A percentile compares a stretch with the other conserved stretches of the same genome.
Evolutionary conservation across 2,888 invertebrate species (phyloP).

Genomic region (Hyalella azteca): DNA sequence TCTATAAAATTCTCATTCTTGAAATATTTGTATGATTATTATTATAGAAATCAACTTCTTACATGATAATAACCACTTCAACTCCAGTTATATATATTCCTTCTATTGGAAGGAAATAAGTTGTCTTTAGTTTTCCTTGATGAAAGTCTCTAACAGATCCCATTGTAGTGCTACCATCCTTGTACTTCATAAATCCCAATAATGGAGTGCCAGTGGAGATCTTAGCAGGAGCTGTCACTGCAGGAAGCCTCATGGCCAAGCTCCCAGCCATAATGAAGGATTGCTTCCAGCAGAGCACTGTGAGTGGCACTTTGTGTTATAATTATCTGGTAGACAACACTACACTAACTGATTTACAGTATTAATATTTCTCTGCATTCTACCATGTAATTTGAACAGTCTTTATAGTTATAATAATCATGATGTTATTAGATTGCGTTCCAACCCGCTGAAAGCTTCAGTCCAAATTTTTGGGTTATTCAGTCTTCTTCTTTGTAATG

Average conservation of each 20-base stretch:
- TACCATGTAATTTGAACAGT: no score
- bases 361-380: no score
- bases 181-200: conserved; percentile 81
- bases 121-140: background rate
- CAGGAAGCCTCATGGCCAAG: conserved; percentile 68
- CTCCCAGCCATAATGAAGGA: conserved; percentile 31
- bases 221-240: conserved; percentile 70
- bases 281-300: background rate
- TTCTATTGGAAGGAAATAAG: background rate
- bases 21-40: no score
- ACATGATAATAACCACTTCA: background rate
- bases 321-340: background rate
- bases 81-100: background rate
- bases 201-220: conserved; percentile 82
- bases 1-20: no score
- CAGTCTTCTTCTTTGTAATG: no score
- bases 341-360: no score
- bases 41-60: no score
- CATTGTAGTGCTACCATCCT: conserved; percentile 42
- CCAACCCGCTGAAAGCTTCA: no score
- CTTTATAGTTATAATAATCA: no score
- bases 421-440: no score
- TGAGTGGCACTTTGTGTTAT: background rate
- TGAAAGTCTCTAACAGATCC: background rate
- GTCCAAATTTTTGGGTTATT: no score